Base-by-base conservation (phyloP, 2,888 invertebrate genomes). In the Ormia ochracea region DNA sequence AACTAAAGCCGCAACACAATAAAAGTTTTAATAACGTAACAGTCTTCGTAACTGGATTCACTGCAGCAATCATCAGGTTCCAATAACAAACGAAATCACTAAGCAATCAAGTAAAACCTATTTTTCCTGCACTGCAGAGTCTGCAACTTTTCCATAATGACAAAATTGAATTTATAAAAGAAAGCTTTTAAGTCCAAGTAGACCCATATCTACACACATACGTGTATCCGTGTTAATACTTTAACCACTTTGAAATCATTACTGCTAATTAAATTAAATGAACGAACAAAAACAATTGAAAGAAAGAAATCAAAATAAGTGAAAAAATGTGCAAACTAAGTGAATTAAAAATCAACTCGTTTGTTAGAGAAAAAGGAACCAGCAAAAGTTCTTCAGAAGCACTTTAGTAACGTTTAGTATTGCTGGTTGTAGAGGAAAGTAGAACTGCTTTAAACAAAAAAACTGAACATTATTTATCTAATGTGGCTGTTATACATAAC, bases 251-350 rank as follows among this genome's bases (percentile, higher is more conserved):
- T 72, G 68, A 66, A 56, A 72, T 80, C 72, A 73, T 80, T 75
- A 72, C 66, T 68, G 66, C 75, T 76, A 80, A 80, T 80, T 80
- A 76, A 76, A 68, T 76, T 76, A 76, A 76, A 76, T 75, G 75
- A 76, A 61, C 9, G 38, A 12, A 50, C n/a, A 45, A 73, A 65
- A 72, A 21, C 45, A 38, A 50, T 26, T 31, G 9, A 12, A 56
- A 5, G n/a, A 52, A 52, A 50, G 19, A 12, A 21, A 65, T n/a
- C 36, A 38, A 50, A 68, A 7, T 12, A 21, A n/a, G 6, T 2
- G 23, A 50, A 17, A 28, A 61, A 65, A n/a, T n/a, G n/a, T n/a
- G n/a, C n/a, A 59, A 54, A 48, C 36, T 43, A 58, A 43, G 41
- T 43, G 31, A 80, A 80, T 68, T 76, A 66, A 72, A 61, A 72